These are phyloP conservation scores for Platichthys flesus DNA, from an alignment of 2,113 vertebrate species.

Conservation along the genomic window DNA sequence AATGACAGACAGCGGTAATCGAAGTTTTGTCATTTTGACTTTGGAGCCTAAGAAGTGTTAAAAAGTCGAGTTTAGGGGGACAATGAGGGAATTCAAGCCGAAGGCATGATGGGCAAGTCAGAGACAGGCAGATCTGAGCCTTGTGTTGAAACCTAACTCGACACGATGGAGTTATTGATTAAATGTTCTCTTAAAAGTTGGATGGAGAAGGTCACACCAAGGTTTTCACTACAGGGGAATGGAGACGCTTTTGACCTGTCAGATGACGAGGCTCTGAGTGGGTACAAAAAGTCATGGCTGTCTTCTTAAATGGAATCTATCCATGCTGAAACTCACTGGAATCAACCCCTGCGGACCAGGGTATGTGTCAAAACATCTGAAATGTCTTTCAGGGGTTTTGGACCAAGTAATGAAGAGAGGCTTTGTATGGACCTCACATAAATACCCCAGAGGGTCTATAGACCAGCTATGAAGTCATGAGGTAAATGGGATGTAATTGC, in stretches of 20 bases:
- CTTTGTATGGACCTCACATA: background rate
- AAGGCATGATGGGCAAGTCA: slow-evolving; percentile 4
- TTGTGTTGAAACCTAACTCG: slow-evolving; percentile 53
- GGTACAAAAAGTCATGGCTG: slow-evolving; percentile 21
- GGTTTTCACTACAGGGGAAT: slow-evolving; percentile 60
- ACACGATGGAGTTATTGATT: slow-evolving; percentile 69
- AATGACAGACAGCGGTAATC: slow-evolving; percentile 1
- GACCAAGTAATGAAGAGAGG: slow-evolving; percentile 2
- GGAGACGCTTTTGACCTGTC: slow-evolving; percentile 68
- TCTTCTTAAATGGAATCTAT: slow-evolving; percentile 56
- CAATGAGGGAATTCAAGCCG: slow-evolving; percentile 12
- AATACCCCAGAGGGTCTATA: background rate
- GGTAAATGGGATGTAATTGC: slow-evolving; percentile 18
- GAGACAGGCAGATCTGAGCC: slow-evolving; percentile 29
- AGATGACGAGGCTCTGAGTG: slow-evolving; percentile 48
- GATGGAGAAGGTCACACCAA: slow-evolving; percentile 66
- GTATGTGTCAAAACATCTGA: slow-evolving; percentile 31
- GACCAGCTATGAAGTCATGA: slow-evolving; percentile 1
- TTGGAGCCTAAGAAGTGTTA: slow-evolving; percentile 10
- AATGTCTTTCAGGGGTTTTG: slow-evolving; percentile 46
- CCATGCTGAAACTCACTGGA: slow-evolving; percentile 54
- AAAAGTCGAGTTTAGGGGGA: slow-evolving; percentile 4
- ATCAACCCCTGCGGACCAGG: slow-evolving; percentile 12
- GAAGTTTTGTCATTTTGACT: background rate
- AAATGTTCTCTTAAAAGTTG: slow-evolving; percentile 66